These are phyloP conservation scores for Sarcophaga caerulescens DNA, from an alignment of 2,888 invertebrate genomes.

Conservation along the genomic window DNA sequence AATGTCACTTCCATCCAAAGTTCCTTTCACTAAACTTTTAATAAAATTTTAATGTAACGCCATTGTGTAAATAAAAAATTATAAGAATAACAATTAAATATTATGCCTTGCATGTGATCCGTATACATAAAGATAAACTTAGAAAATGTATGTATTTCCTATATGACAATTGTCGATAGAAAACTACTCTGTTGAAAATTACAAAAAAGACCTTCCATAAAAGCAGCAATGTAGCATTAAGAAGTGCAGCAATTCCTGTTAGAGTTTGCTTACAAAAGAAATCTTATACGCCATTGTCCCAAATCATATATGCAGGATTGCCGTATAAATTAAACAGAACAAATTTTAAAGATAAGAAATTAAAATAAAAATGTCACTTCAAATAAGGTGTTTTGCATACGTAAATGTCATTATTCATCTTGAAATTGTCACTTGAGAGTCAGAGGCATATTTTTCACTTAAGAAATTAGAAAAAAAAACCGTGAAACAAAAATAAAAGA, in stretches of 20 bases:
- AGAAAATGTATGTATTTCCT: no score
- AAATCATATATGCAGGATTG: background rate
- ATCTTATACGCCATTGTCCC: background rate
- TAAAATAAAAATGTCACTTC: constrained; percentile 49
- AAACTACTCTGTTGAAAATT: no score
- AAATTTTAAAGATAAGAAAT: constrained; percentile 34
- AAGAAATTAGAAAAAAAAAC: constrained; percentile 57
- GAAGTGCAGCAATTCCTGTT: constrained; percentile 54
- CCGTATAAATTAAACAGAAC: background rate
- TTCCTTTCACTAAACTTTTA: no score
- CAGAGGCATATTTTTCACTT: constrained; percentile 63
- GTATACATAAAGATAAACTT: no score
- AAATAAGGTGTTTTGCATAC: constrained; percentile 66
- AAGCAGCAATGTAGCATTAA: background rate
- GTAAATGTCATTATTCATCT: constrained; percentile 71
- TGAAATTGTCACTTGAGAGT: constrained; percentile 67
- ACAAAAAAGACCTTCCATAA: background rate
- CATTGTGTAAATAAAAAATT: background rate
- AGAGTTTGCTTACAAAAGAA: constrained; percentile 32
- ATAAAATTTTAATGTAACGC: constrained; percentile 1
- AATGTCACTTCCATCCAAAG: no score
- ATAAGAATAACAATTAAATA: no score
- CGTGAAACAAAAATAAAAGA: constrained; percentile 14
- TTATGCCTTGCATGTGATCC: no score
- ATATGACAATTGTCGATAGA: no score